Percentiles rank a stretch among this genome's conserved stretches.
These are phyloP conservation scores for Drosophila austrosaltans DNA, from an alignment of 2,888 invertebrate species.

Conservation along the genomic window DNA sequence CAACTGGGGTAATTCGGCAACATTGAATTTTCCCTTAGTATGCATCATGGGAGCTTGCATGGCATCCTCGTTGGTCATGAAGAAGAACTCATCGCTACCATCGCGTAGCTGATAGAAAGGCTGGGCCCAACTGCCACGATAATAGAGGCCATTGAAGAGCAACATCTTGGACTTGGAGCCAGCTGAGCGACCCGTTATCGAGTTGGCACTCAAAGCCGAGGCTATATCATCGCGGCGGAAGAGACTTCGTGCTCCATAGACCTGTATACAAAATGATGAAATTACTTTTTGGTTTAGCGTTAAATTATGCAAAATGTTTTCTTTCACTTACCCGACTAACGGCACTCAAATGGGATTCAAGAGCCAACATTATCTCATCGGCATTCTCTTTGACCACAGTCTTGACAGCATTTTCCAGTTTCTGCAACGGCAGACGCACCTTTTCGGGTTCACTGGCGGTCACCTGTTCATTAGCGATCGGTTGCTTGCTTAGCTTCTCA, in stretches of 20 bases:
- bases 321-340: constrained; percentile 73
- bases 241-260: constrained; percentile 83
- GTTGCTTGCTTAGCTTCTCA: constrained; percentile 85
- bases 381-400: constrained; percentile 66
- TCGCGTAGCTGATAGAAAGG: constrained; percentile 85
- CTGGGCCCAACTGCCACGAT: constrained; percentile 90
- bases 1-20: constrained; percentile 86
- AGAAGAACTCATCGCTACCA: constrained; percentile 86
- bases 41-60: constrained; percentile 88
- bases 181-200: constrained; percentile 84
- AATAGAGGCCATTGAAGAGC: constrained; percentile 90
- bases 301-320: neutral
- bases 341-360: constrained; percentile 83
- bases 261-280: constrained; percentile 45
- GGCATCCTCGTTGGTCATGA: constrained; percentile 86
- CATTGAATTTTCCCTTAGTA: constrained; percentile 86
- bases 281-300: neutral
- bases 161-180: constrained; percentile 86
- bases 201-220: constrained; percentile 86
- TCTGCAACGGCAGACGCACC: constrained; percentile 84
- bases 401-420: constrained; percentile 82
- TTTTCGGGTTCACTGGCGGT: constrained; percentile 85
- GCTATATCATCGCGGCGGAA: constrained; percentile 85
- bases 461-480: constrained; percentile 64
- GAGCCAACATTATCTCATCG: constrained; percentile 86